Evolutionary conservation across 2,888 invertebrate species (phyloP).

Genomic region (Hecatera dysodea): DNA sequence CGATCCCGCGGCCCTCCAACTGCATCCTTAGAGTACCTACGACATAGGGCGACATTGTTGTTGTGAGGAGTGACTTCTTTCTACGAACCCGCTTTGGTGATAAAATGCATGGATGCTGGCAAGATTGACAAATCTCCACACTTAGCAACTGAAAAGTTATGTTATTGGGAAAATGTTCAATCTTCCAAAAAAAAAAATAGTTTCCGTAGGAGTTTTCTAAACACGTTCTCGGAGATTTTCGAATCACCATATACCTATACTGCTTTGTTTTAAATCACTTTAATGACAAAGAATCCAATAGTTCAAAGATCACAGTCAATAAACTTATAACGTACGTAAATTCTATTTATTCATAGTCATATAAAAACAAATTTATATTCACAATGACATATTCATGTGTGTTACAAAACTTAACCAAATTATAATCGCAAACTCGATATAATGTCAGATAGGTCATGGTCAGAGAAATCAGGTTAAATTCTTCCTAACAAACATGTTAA

Average conservation of each 20-base stretch:
- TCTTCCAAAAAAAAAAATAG: neutral
- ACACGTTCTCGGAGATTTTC: neutral
- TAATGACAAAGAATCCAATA: neutral
- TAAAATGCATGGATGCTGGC: slow-evolving; percentile 39
- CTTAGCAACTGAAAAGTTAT: neutral
- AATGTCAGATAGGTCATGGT: slow-evolving; percentile 29
- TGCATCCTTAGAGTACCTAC: slow-evolving; percentile 80
- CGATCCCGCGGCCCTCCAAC: slow-evolving; percentile 78
- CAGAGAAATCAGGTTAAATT: slow-evolving; percentile 27
- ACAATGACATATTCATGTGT: neutral
- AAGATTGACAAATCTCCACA: slow-evolving; percentile 31
- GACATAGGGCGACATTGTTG: slow-evolving; percentile 82
- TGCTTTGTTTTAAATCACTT: neutral
- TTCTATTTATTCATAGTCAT: neutral
- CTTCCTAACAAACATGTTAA: slow-evolving; percentile 9
- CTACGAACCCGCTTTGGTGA: slow-evolving; percentile 51
- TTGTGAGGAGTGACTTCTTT: slow-evolving; percentile 66
- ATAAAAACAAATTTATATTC: too few species aligned
- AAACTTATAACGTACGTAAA: neutral
- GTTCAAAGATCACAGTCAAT: neutral
- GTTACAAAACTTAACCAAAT: slow-evolving; percentile 14
- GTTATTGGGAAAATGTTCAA: neutral
- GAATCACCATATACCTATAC: too few species aligned
- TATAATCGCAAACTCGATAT: slow-evolving; percentile 17
- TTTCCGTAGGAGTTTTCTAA: neutral